These are phyloP conservation scores for Netelia inedita DNA, from an alignment of 2,888 invertebrate genomes.

Conservation along the genomic window DNA sequence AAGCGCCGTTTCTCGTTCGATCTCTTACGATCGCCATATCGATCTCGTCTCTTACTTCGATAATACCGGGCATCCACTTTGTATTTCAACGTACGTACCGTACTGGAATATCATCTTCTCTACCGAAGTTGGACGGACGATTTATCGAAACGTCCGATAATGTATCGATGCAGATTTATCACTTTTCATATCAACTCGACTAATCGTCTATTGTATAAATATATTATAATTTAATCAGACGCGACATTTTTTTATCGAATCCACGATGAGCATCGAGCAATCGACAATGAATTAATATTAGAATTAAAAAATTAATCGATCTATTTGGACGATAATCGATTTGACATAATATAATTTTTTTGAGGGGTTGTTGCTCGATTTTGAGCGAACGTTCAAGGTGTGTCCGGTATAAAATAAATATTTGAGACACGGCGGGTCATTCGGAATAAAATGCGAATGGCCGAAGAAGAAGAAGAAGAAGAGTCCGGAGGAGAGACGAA, in stretches of 20 bases:
- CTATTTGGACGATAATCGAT: too few species aligned
- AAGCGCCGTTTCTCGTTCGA: constrained; percentile 45
- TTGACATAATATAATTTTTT: background rate
- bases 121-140: constrained; percentile 15
- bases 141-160: constrained; percentile 17
- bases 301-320: too few species aligned
- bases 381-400: constrained; percentile 55
- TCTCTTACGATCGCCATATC: constrained; percentile 52
- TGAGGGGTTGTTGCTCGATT: background rate
- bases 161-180: constrained; percentile 44
- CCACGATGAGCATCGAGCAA: too few species aligned
- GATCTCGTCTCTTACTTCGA: constrained; percentile 53
- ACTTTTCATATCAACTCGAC: too few species aligned
- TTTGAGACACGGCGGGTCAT: constrained; percentile 67
- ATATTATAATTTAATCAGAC: too few species aligned
- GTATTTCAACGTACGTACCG: constrained; percentile 6
- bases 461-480: constrained; percentile 10
- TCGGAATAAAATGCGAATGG: constrained; percentile 1
- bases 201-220: too few species aligned
- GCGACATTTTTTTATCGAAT: too few species aligned
- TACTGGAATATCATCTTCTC: constrained; percentile 33
- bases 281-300: too few species aligned
- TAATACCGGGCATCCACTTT: constrained; percentile 39
- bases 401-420: constrained; percentile 79
- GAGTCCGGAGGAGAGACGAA: background rate